Conservation (phyloP, 2,888 invertebrate genomes). For the Morpho helenor region DNA sequence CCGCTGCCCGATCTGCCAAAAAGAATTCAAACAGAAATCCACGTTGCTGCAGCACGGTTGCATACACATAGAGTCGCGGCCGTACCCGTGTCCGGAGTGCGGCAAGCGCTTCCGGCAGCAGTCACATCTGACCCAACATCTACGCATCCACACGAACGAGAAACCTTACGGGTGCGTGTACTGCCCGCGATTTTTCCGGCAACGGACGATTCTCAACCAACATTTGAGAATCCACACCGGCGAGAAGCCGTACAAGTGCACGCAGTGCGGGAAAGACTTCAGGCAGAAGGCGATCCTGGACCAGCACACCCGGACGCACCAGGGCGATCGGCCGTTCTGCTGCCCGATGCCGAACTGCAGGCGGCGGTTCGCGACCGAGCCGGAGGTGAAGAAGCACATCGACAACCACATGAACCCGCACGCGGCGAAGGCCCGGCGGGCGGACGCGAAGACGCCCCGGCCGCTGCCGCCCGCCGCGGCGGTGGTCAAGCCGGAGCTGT, state of each 20-base stretch:
- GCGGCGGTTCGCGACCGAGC: constrained; percentile 91
- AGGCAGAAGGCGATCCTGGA: constrained; percentile 93
- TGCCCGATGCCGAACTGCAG: constrained; percentile 95
- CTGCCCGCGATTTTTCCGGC: constrained; percentile 92
- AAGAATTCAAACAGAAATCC: constrained; percentile 94
- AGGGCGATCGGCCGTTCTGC: constrained; percentile 92
- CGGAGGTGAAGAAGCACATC: constrained; percentile 94
- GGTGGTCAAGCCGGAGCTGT: constrained; percentile 90
- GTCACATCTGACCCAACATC: constrained; percentile 90
- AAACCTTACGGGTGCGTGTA: constrained; percentile 94
- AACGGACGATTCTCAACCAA: constrained; percentile 91
- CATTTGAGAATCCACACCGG: constrained; percentile 87
- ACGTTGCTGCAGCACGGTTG: constrained; percentile 93
- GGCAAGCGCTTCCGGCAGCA: constrained; percentile 92
- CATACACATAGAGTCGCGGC: constrained; percentile 93
- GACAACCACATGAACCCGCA: constrained; percentile 96
- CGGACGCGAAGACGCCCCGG: constrained; percentile 78
- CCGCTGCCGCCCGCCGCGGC: constrained; percentile 70
- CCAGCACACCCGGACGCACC: constrained; percentile 92
- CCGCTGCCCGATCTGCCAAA: constrained; percentile 93
- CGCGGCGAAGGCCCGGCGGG: constrained; percentile 87
- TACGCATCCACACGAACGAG: constrained; percentile 93
- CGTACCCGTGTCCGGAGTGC: constrained; percentile 93
- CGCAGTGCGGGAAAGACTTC: constrained; percentile 94
- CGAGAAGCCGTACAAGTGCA: constrained; percentile 94